Percentiles rank a stretch among this genome's conserved stretches.
These are phyloP conservation scores for Notolepis coatsorum DNA, from an alignment of 2,797 vertebrate genomes.

Conservation along the genomic window DNA sequence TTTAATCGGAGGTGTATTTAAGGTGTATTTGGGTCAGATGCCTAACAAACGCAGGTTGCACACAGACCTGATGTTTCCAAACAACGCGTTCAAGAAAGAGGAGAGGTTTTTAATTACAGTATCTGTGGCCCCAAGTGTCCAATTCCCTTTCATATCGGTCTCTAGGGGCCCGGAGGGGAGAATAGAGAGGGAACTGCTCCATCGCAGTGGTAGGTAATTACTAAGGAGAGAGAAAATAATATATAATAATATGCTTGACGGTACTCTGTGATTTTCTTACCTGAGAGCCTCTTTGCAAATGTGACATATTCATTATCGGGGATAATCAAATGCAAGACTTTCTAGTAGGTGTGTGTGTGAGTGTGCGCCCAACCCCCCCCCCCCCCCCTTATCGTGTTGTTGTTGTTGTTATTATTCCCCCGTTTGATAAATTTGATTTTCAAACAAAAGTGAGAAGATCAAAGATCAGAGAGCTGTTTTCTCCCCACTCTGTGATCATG, in stretches of 20 bases:
- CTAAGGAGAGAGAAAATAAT: slow-evolving; percentile 65
- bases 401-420: slow-evolving; percentile 80
- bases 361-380: slow-evolving; percentile 19
- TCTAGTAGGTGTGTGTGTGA: slow-evolving; percentile 77
- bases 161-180: slow-evolving; percentile 75
- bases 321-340: slow-evolving; percentile 86
- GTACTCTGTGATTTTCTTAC: slow-evolving; percentile 76
- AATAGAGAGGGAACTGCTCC: slow-evolving; percentile 72
- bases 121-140: slow-evolving; percentile 84
- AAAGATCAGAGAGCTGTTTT: slow-evolving; percentile 81
- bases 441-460: slow-evolving; percentile 86
- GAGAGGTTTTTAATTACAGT: slow-evolving; percentile 84
- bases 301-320: slow-evolving; percentile 87
- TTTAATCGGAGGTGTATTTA: slow-evolving; percentile 80
- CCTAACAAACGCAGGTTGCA: slow-evolving; percentile 79
- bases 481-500: slow-evolving; percentile 55
- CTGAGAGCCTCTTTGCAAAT: slow-evolving; percentile 80
- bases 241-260: slow-evolving; percentile 58
- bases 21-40: slow-evolving; percentile 86
- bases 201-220: slow-evolving; percentile 82
- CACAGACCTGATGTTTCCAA: slow-evolving; percentile 81
- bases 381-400: slow-evolving; percentile 73
- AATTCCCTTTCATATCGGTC: slow-evolving; percentile 88
- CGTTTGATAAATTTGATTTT: slow-evolving; percentile 86
- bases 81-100: slow-evolving; percentile 81